Conservation (phyloP, 2,888 invertebrate genomes). For the Lathronympha strigana region DNA sequence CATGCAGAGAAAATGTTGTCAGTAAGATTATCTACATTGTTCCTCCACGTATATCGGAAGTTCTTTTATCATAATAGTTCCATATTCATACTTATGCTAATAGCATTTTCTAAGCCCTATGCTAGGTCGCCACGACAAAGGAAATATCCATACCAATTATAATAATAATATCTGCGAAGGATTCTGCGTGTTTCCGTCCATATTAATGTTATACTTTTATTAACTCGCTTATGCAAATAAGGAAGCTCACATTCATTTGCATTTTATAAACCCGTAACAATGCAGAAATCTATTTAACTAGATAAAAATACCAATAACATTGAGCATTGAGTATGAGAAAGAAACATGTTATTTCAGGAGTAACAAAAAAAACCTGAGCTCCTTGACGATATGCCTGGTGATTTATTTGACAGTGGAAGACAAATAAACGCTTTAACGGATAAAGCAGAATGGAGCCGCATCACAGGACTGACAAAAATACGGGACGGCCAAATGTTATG, state of each 20-base stretch:
- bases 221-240: slow-evolving; percentile 18
- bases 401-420: slow-evolving; percentile 31
- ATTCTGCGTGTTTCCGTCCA: slow-evolving; percentile 50
- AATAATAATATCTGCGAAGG: slow-evolving; percentile 56
- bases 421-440: slow-evolving; percentile 38
- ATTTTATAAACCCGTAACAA: not conserved
- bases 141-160: slow-evolving; percentile 48
- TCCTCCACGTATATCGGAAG: slow-evolving; percentile 2
- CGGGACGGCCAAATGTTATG: slow-evolving; percentile 36
- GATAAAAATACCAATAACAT: not conserved
- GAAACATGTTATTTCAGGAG: slow-evolving; percentile 9
- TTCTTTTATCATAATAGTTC: not conserved
- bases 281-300: not conserved
- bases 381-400: slow-evolving; percentile 22
- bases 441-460: slow-evolving; percentile 30
- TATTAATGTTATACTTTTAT: slow-evolving; percentile 12
- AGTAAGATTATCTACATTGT: not conserved
- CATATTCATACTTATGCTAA: slow-evolving; percentile 30
- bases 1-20: not conserved
- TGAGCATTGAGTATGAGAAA: no score
- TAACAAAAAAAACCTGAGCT: slow-evolving; percentile 5
- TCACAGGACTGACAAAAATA: slow-evolving; percentile 37
- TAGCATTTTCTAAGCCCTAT: slow-evolving; percentile 31
- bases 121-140: slow-evolving; percentile 43
- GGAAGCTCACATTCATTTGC: slow-evolving; percentile 2